Evolutionary conservation across 2,113 vertebrate species (phyloP), one percentile per base, ranked within the genome.

Genomic region (Atractosteus spatula): DNA sequence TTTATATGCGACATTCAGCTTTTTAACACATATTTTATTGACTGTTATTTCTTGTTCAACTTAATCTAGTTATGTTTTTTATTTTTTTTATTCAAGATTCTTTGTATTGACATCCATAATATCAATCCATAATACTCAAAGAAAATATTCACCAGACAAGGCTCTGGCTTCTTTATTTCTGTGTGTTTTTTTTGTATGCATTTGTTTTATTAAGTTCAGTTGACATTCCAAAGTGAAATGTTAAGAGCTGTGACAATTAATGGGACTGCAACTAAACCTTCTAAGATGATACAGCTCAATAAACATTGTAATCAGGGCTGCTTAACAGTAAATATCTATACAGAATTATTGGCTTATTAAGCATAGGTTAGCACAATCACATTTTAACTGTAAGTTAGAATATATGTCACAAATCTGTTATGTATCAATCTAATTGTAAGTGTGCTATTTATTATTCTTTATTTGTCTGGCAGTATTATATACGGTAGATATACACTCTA

Each of bases 181-280:
- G 59, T 14, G 29, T 29, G 29, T 29, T 29, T 4, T 62, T 29
- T 8, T 62, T 62, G 68, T 65, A 66, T 66, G 55, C 61, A 64
- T 56, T 17, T 55, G 54, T 59, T 64, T 57, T 45, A 61, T 43
- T 75, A 55, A 17, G 44, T 47, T 69, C 14, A 41, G 11, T 55
- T 70, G 78, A 79, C 55, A 72, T 74, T 77, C 10, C 77, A 78
- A 51, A 69, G 29, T 56, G 70, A 79, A 63, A 42, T 55, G 71
- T 83, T 76, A 62, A 75, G 41, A 77, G 71, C 73, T 29, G 72
- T 29, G 65, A 10, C 43, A 71, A 67, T 71, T 66, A 77, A 80
- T 57, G 54, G 61, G 12, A 63, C 65, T 42, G 62, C 71, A 77
- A 56, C 72, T 72, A 61, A 73, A 77, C 70, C 62, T 61, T 70